Evolutionary conservation across 1,140 invertebrate genomes (phyloP).

Genomic region (Pygmarrhopalites habei): DNA sequence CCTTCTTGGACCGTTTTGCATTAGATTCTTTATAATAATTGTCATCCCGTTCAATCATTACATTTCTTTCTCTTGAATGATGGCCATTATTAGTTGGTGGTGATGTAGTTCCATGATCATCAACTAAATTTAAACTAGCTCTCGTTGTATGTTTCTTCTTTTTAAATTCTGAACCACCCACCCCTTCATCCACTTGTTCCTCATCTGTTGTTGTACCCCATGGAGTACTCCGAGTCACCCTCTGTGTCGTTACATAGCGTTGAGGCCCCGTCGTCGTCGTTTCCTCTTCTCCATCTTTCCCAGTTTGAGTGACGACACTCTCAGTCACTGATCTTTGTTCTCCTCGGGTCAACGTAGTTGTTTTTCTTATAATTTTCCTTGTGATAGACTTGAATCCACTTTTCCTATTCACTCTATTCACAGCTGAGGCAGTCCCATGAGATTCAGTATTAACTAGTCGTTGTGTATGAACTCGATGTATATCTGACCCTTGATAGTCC

Average conservation of each 20-base stretch:
- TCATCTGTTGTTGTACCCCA: constrained; percentile 40
- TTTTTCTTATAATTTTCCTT: constrained; percentile 77
- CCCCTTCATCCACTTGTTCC: constrained; percentile 38
- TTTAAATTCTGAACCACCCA: neutral
- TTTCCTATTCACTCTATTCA: constrained; percentile 61
- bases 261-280: constrained; percentile 8
- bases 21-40: too few relatives aligned
- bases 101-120: neutral
- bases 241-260: constrained; percentile 26
- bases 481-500: constrained; percentile 44
- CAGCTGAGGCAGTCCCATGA: constrained; percentile 53
- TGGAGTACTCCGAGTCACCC: constrained; percentile 37
- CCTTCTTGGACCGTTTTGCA: too few relatives aligned
- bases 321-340: constrained; percentile 70
- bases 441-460: constrained; percentile 74
- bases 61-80: too few relatives aligned
- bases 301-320: constrained; percentile 51
- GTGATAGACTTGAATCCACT: constrained; percentile 62
- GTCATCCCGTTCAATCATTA: too few relatives aligned
- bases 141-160: constrained; percentile 4
- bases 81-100: neutral
- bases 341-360: constrained; percentile 78
- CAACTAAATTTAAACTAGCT: constrained; percentile 2
- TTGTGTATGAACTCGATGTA: constrained; percentile 70
- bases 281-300: constrained; percentile 38